Evolutionary conservation across 1,140 invertebrate species (phyloP).

Genomic region (Apis dorsata): DNA sequence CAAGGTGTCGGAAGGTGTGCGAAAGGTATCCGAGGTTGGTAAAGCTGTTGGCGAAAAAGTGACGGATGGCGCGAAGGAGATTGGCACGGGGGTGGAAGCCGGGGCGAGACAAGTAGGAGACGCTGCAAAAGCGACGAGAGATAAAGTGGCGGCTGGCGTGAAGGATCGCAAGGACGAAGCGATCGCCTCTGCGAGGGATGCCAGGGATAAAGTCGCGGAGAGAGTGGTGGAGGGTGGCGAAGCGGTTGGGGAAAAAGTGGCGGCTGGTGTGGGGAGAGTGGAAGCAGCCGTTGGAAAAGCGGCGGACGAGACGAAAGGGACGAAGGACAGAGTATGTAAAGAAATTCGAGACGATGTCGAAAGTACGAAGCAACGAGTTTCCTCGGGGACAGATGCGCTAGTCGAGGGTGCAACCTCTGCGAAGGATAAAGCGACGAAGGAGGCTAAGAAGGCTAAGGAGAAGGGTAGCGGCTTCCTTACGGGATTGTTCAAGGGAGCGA

Average conservation of each 20-base stretch:
- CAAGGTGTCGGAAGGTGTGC: slow-evolving; percentile 26
- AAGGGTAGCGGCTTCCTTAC: slow-evolving; percentile 47
- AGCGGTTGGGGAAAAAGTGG: background rate
- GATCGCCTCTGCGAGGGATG: slow-evolving; percentile 32
- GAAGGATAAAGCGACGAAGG: slow-evolving; percentile 51
- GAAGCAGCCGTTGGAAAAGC: slow-evolving; percentile 7
- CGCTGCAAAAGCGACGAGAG: background rate
- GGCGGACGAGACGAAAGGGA: background rate
- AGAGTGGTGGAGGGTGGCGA: slow-evolving; percentile 19
- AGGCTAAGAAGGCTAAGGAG: slow-evolving; percentile 60
- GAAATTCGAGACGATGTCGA: slow-evolving; percentile 45
- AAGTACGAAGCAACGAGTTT: slow-evolving; percentile 35
- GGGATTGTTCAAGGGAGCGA: slow-evolving; percentile 47
- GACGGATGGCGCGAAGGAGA: slow-evolving; percentile 39
- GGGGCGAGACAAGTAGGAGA: background rate
- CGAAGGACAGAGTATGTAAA: slow-evolving; percentile 40
- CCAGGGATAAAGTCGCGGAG: slow-evolving; percentile 26
- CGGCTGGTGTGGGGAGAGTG: background rate
- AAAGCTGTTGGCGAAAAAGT: slow-evolving; percentile 43
- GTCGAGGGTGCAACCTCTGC: slow-evolving; percentile 27
- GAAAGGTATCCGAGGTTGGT: slow-evolving; percentile 39
- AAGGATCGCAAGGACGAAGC: background rate
- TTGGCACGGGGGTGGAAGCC: background rate
- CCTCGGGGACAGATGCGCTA: slow-evolving; percentile 10
- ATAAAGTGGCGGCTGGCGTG: background rate